These are phyloP conservation scores for Archips xylosteana DNA, from an alignment of 2,888 invertebrate species.

Conservation along the genomic window DNA sequence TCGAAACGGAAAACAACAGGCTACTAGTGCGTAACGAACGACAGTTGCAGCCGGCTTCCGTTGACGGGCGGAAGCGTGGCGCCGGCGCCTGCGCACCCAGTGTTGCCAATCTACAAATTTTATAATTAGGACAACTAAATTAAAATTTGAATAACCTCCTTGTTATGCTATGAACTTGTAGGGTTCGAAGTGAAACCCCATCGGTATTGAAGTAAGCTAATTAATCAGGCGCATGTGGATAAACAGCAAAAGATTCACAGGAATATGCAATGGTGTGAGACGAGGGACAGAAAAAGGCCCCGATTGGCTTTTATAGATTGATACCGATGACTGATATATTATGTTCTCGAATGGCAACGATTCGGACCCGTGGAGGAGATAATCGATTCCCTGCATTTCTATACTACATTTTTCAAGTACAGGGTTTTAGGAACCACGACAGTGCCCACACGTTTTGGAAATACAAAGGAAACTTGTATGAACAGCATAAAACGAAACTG, in stretches of 20 bases:
- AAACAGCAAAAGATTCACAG: background rate
- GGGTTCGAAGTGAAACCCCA: background rate
- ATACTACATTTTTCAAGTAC: too few relatives aligned
- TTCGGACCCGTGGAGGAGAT: too few relatives aligned
- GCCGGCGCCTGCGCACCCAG: constrained; percentile 68
- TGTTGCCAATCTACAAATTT: constrained; percentile 17
- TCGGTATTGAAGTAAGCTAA: background rate
- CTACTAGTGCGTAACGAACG: constrained; percentile 72
- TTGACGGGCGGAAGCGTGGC: constrained; percentile 71
- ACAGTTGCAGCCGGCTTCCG: constrained; percentile 80
- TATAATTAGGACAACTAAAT: background rate
- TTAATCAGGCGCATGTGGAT: background rate
- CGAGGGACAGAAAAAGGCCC: too few relatives aligned
- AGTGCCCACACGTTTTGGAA: background rate
- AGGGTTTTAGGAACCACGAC: too few relatives aligned
- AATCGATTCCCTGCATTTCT: too few relatives aligned
- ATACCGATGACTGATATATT: too few relatives aligned
- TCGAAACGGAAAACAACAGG: constrained; percentile 60
- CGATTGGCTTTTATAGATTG: too few relatives aligned
- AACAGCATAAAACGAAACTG: too few relatives aligned
- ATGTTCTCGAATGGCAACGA: too few relatives aligned
- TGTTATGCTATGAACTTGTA: background rate
- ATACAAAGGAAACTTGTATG: too few relatives aligned
- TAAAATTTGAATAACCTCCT: background rate
- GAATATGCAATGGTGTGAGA: too few relatives aligned